phyloP scores from a whole-genome alignment of 2,113 vertebrate genomes.

The Nothoprocta pentlandii region DNA sequence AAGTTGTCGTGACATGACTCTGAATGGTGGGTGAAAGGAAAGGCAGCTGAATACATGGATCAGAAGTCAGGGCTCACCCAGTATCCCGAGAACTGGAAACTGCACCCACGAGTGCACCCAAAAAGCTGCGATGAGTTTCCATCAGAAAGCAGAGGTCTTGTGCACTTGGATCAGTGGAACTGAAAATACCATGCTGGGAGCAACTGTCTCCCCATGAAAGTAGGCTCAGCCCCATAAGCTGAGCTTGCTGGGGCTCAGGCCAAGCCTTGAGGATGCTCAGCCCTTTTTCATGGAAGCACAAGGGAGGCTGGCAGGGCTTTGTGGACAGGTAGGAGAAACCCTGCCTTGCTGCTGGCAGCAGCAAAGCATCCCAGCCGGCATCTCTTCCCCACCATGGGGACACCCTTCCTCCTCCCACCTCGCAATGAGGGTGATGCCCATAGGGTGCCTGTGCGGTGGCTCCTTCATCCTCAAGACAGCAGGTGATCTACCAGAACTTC shows the following conservation, averaged over 20 bases:
- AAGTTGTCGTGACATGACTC: background rate
- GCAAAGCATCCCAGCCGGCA: too few species aligned
- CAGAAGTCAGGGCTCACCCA: background rate
- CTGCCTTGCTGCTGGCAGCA: too few species aligned
- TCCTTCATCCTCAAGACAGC: background rate
- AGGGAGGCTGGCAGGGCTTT: too few species aligned
- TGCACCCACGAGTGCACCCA: background rate
- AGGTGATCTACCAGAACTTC: background rate
- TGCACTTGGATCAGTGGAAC: background rate
- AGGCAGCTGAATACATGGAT: background rate
- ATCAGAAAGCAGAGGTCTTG: background rate
- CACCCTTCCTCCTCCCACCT: fast-evolving
- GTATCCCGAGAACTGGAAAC: background rate
- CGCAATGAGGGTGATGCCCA: too few species aligned
- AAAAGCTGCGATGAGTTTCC: background rate
- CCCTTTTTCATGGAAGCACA: too few species aligned
- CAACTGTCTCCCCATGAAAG: background rate
- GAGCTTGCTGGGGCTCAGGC: too few species aligned
- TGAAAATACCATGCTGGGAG: background rate
- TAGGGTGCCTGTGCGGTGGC: too few species aligned
- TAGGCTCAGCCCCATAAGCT: background rate
- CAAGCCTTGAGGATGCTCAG: too few species aligned
- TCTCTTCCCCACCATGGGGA: background rate
- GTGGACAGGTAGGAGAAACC: too few species aligned
- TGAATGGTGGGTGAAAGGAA: background rate